Evolutionary conservation across 2,113 vertebrate genomes (phyloP).

Genomic region (Engraulis encrasicolus): DNA sequence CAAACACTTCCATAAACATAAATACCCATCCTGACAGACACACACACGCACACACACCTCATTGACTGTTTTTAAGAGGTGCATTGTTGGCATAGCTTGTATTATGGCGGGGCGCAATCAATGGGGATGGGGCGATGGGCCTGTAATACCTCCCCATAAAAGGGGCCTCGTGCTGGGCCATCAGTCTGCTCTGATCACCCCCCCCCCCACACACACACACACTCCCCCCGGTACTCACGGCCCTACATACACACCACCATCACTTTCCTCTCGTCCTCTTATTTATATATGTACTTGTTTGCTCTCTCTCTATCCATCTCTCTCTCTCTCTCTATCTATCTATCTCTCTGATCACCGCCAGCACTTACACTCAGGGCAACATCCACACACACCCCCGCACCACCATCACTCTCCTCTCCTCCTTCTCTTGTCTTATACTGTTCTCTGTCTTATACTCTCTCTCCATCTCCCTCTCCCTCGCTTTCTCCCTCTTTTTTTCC

Average conservation of each 20-base stretch:
- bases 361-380: too few relatives aligned
- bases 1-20: too few relatives aligned
- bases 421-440: not conserved
- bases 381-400: not conserved
- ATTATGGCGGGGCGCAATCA: not conserved
- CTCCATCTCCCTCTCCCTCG: constrained; percentile 22
- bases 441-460: not conserved
- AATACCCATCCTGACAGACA: too few relatives aligned
- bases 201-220: too few relatives aligned
- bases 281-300: too few relatives aligned
- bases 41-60: not conserved
- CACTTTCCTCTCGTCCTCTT: too few relatives aligned
- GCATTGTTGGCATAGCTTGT: constrained; percentile 9
- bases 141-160: not conserved
- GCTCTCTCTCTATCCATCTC: too few relatives aligned
- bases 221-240: too few relatives aligned
- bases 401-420: not conserved
- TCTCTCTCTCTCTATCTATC: too few relatives aligned
- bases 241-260: too few relatives aligned
- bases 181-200: not conserved
- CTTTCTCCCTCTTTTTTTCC: constrained; percentile 37
- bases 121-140: not conserved
- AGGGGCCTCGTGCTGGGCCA: not conserved
- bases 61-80: not conserved
- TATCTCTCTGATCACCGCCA: too few relatives aligned